Conservation (phyloP, 30 jellyfish, hydroid and myxozoan species). For the Hydractinia symbiolongicarpus region DNA sequence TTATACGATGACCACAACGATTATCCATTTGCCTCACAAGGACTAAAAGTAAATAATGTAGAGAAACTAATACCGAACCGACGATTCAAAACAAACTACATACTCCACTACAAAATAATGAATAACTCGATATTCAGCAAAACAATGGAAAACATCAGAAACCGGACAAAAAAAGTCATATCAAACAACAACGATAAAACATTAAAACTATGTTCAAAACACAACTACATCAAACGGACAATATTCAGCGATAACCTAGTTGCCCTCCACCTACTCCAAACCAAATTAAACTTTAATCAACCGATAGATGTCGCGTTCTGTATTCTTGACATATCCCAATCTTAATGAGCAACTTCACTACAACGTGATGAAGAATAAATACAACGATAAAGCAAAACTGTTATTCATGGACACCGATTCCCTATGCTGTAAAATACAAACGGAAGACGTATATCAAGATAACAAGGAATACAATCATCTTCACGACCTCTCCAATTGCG, state of each 20-base stretch:
- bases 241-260: too few species aligned
- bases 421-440: too few species aligned
- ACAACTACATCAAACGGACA: too few species aligned
- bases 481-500: too few species aligned
- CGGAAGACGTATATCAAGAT: too few species aligned
- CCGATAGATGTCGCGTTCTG: slow-evolving; percentile 31
- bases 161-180: too few species aligned
- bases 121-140: too few species aligned
- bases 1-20: slow-evolving; percentile 55
- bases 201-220: too few species aligned
- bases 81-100: slow-evolving; percentile 38
- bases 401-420: slow-evolving; percentile 50
- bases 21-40: slow-evolving; percentile 60
- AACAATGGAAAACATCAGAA: too few species aligned
- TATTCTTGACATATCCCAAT: slow-evolving; percentile 19
- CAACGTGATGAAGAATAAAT: background rate
- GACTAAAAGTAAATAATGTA: background rate
- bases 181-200: background rate
- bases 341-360: slow-evolving; percentile 22
- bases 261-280: too few species aligned
- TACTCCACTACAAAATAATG: slow-evolving; percentile 22
- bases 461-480: too few species aligned
- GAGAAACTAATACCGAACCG: slow-evolving; percentile 50
- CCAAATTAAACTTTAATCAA: background rate
- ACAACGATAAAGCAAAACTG: slow-evolving; percentile 14